These are phyloP conservation scores for Dinomys branickii DNA, from an alignment of 2,113 vertebrate species.

Conservation along the genomic window DNA sequence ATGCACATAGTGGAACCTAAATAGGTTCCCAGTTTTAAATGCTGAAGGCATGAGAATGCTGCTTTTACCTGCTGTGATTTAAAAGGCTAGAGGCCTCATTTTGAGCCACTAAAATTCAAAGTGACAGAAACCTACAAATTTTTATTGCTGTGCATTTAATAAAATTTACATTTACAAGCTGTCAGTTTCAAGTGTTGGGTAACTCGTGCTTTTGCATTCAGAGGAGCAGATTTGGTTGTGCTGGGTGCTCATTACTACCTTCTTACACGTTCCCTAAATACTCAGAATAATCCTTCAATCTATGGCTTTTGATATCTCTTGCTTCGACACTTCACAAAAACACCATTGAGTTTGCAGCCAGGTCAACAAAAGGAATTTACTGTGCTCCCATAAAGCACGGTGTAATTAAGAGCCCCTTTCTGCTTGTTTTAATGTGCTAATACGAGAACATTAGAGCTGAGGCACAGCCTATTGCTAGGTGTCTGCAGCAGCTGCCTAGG, in stretches of 20 bases:
- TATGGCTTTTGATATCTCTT: slow-evolving; percentile 77
- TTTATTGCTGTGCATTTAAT: slow-evolving; percentile 87
- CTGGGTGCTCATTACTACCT: slow-evolving; percentile 79
- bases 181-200: slow-evolving; percentile 84
- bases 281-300: slow-evolving; percentile 80
- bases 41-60: slow-evolving; percentile 75
- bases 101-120: slow-evolving; percentile 84
- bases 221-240: slow-evolving; percentile 71
- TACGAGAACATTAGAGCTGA: slow-evolving; percentile 83
- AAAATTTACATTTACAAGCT: slow-evolving; percentile 88
- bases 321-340: slow-evolving; percentile 78
- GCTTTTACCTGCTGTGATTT: slow-evolving; percentile 84
- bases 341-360: slow-evolving; percentile 72
- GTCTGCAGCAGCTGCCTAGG: slow-evolving; percentile 80
- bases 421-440: slow-evolving; percentile 86
- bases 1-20: slow-evolving; percentile 75
- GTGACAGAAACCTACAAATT: slow-evolving; percentile 88
- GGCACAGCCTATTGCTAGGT: slow-evolving; percentile 77
- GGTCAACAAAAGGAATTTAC: slow-evolving; percentile 81
- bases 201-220: slow-evolving; percentile 77
- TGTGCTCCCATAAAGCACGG: slow-evolving; percentile 73
- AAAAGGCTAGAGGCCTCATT: slow-evolving; percentile 84
- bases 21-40: slow-evolving; percentile 73
- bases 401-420: slow-evolving; percentile 84
- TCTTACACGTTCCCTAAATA: slow-evolving; percentile 77